Conservation (phyloP, 2,888 invertebrate species). For the Micropterix aruncella region DNA sequence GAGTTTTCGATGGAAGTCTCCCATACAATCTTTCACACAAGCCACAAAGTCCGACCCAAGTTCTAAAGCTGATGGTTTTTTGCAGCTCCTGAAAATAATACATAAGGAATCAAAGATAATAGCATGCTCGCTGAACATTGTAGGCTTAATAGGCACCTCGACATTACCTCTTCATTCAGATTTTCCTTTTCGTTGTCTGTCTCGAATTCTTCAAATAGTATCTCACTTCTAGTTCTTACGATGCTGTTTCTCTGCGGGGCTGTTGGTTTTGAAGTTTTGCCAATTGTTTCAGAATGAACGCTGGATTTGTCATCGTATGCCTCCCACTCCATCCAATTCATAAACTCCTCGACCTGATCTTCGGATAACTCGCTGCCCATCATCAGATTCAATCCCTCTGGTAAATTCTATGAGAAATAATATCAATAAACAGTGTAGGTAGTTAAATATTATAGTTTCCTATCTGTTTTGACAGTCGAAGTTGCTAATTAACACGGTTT, state of each 20-base stretch:
- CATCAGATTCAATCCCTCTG: conserved; percentile 42
- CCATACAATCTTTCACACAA: conserved; percentile 59
- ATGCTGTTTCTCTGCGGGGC: neutral
- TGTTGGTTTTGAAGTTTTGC: neutral
- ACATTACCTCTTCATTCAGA: conserved; percentile 3
- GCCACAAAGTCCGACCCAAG: conserved; percentile 69
- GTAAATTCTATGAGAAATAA: conserved; percentile 29
- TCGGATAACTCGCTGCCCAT: conserved; percentile 46
- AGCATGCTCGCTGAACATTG: too few species aligned
- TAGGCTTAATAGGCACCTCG: too few species aligned
- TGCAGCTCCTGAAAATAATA: conserved; percentile 21
- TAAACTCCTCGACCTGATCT: conserved; percentile 33
- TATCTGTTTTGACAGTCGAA: neutral
- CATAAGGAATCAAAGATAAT: conserved; percentile 14
- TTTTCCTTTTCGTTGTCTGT: conserved; percentile 7
- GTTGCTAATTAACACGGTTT: neutral
- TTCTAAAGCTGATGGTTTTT: conserved; percentile 48
- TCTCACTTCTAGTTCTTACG: conserved; percentile 2
- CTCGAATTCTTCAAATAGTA: conserved; percentile 11
- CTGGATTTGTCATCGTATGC: conserved; percentile 27
- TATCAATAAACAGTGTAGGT: neutral
- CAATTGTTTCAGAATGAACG: neutral
- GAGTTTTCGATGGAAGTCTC: conserved; percentile 37
- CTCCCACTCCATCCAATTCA: conserved; percentile 36
- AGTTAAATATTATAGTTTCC: neutral